phyloP scores from a whole-genome alignment of 2,113 vertebrate species.

The Pongo abelii region DNA sequence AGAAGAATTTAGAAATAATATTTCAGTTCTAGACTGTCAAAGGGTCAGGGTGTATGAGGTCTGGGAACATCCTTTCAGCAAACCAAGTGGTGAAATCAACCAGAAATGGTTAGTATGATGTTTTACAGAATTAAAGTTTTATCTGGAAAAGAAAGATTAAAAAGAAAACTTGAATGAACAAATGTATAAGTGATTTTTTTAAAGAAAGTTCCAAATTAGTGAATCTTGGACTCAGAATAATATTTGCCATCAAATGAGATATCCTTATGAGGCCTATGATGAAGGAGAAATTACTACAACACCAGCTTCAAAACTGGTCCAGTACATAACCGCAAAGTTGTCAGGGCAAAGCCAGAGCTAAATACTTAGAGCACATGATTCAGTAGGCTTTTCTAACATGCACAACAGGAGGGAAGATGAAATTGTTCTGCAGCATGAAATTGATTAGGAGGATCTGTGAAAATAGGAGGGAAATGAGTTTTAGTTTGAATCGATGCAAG shows the following conservation, averaged over 20 bases:
- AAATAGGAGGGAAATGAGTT: constrained; percentile 13
- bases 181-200: not conserved
- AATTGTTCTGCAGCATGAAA: constrained; percentile 4
- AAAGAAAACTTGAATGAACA: not conserved
- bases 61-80: not conserved
- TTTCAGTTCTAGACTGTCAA: not conserved
- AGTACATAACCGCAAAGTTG: not conserved
- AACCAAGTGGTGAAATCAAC: not conserved
- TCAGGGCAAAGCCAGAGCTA: not conserved
- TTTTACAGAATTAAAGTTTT: not conserved
- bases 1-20: not conserved
- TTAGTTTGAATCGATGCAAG: not conserved
- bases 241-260: not conserved
- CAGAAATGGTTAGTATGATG: not conserved
- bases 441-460: not conserved
- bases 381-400: not conserved
- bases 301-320: not conserved
- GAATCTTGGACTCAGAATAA: not conserved
- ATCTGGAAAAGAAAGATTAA: not conserved
- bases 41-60: not conserved
- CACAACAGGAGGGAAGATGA: not conserved
- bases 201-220: not conserved
- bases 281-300: not conserved
- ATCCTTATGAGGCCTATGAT: not conserved
- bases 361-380: not conserved